Conservation (phyloP, 53 echinoderm and acorn worm species). For the Antedon mediterranea region DNA sequence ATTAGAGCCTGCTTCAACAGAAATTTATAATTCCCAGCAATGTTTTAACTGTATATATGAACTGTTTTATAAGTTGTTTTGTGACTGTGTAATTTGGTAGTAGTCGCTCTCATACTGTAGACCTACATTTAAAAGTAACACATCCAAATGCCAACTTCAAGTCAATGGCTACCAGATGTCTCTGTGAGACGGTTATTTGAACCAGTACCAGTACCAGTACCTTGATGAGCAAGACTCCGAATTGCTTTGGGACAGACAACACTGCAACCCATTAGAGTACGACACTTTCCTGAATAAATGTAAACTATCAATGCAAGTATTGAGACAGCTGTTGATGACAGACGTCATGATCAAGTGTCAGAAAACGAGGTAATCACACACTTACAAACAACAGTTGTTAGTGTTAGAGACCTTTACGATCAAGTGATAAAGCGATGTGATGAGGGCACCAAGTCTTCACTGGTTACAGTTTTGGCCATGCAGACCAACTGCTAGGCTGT, state of each 20-base stretch:
- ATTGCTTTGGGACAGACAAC: conserved; percentile 29
- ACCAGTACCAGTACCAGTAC: too few relatives aligned
- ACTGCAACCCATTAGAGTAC: conserved; percentile 7
- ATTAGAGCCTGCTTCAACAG: too few relatives aligned
- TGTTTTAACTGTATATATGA: too few relatives aligned
- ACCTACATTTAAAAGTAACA: too few relatives aligned
- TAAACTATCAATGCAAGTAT: conserved; percentile 1
- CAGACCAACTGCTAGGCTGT: not conserved
- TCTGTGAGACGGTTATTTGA: too few relatives aligned
- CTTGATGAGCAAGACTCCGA: conserved; percentile 37
- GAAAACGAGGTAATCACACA: conserved; percentile 10
- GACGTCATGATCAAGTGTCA: not conserved
- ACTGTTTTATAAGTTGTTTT: too few relatives aligned
- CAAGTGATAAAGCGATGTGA: conserved; percentile 17
- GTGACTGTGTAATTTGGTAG: too few relatives aligned
- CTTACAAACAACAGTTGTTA: conserved; percentile 6
- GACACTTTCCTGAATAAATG: conserved; percentile 4
- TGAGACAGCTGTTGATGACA: conserved; percentile 8
- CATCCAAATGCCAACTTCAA: too few relatives aligned
- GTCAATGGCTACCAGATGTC: too few relatives aligned
- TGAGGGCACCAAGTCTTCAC: not conserved
- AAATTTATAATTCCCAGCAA: too few relatives aligned
- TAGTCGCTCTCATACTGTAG: too few relatives aligned
- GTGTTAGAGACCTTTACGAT: conserved; percentile 10
- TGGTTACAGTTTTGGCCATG: conserved; percentile 2